Percentiles rank a stretch among this genome's conserved stretches.
phyloP scores from a whole-genome alignment of 1,140 invertebrate species.

The Drosophila lowei region DNA sequence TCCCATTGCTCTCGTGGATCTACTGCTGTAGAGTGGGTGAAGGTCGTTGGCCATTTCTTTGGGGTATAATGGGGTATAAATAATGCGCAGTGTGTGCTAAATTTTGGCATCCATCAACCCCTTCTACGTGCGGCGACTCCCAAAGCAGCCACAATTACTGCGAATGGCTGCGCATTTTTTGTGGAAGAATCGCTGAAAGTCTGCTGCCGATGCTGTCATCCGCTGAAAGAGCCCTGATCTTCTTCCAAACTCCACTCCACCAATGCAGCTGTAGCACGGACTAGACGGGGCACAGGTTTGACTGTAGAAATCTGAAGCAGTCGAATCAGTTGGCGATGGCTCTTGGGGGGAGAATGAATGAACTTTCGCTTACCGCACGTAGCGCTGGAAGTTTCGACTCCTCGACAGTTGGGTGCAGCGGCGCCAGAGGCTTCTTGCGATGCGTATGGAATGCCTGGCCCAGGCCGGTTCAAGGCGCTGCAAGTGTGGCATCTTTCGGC shows the following conservation, averaged over 20 bases:
- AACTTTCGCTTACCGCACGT: conserved; percentile 34
- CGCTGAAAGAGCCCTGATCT: background rate
- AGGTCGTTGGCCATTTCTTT: conserved; percentile 35
- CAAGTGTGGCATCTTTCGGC: conserved; percentile 30
- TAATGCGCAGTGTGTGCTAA: conserved; percentile 21
- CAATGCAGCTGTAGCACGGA: too few relatives aligned
- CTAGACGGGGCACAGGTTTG: conserved; percentile 50
- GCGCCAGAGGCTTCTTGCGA: background rate
- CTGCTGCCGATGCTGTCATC: too few relatives aligned
- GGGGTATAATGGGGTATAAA: conserved; percentile 17
- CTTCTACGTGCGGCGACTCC: conserved; percentile 35
- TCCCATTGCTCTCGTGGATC: background rate
- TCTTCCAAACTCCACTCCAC: background rate
- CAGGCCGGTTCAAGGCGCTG: conserved; percentile 10
- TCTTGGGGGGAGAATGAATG: background rate
- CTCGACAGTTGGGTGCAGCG: conserved; percentile 33
- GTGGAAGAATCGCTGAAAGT: conserved; percentile 6
- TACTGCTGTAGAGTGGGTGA: background rate
- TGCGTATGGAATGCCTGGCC: conserved; percentile 7
- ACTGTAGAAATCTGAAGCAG: conserved; percentile 47
- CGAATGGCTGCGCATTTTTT: conserved; percentile 27
- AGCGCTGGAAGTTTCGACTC: conserved; percentile 40
- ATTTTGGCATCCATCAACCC: conserved; percentile 28
- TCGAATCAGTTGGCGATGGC: background rate
- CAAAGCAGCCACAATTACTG: background rate